Percentiles rank a stretch among this genome's conserved stretches.
These are phyloP conservation scores for Crocodylus rhombifer DNA, from an alignment of 2,797 vertebrate species.

Conservation along the genomic window DNA sequence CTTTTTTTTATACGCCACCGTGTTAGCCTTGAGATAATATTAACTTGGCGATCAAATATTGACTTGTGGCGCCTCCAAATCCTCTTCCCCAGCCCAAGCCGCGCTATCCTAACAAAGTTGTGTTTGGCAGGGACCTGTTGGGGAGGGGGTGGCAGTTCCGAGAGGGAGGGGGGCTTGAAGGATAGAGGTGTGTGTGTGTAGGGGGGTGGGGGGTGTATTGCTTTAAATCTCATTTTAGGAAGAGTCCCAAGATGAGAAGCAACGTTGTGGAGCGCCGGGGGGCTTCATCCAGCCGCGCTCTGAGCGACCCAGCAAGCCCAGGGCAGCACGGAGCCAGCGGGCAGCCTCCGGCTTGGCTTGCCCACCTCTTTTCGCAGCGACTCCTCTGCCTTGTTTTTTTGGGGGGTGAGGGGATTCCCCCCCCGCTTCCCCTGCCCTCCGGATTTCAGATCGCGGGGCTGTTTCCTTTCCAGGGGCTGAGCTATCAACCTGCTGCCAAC, in stretches of 20 bases:
- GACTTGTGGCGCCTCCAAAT: conserved; percentile 98
- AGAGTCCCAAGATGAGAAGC: background rate
- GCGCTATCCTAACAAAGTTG: conserved; percentile 92
- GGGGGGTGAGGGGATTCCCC: no score
- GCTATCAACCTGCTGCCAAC: background rate
- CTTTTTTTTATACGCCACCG: conserved; percentile 96
- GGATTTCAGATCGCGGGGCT: background rate
- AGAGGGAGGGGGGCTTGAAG: conserved; percentile 55
- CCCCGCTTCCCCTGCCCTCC: fast-evolving
- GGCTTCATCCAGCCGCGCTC: no score
- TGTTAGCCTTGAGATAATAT: conserved; percentile 98
- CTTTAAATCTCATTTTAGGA: background rate
- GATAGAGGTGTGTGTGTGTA: conserved; percentile 13
- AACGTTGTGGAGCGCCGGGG: background rate
- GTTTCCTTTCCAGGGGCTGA: background rate
- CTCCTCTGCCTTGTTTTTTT: no score
- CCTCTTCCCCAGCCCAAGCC: conserved; percentile 92
- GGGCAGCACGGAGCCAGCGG: no score
- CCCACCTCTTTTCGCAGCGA: no score
- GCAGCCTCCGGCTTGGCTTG: no score
- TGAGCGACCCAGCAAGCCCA: no score
- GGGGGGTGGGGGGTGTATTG: conserved; percentile 45
- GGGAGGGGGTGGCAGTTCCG: conserved; percentile 51
- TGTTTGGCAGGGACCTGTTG: conserved; percentile 82
- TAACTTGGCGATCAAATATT: conserved; percentile 98